phyloP scores from a whole-genome alignment of 2,113 vertebrate genomes.

The Boulengeromyrus knoepffleri region DNA sequence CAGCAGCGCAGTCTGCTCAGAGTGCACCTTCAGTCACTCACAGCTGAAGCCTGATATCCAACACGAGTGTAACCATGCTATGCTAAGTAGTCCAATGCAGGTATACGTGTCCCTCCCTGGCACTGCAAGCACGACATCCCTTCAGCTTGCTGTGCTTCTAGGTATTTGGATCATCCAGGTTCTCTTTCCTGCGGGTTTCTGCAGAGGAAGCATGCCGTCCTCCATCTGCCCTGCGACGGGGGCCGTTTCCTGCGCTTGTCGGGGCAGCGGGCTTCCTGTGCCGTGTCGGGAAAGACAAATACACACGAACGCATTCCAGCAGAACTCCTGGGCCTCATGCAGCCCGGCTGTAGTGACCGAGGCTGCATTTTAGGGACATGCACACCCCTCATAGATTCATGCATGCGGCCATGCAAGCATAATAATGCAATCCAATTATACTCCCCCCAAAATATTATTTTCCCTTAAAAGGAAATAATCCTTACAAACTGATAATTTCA shows the following conservation, averaged over 20 bases:
- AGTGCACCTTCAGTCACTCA: not conserved
- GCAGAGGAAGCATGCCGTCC: conserved; percentile 57
- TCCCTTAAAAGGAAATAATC: not conserved
- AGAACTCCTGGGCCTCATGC: not conserved
- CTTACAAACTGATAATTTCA: not conserved
- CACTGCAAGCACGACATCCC: not conserved
- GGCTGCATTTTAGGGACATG: not conserved
- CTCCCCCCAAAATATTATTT: not conserved
- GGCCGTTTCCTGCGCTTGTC: conserved; percentile 54
- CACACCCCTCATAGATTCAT: not conserved
- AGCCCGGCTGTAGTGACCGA: not conserved
- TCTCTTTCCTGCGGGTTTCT: conserved; percentile 40
- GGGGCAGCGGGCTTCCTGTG: conserved; percentile 50
- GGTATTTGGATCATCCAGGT: conserved; percentile 25
- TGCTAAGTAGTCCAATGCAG: not conserved
- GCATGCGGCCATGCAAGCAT: not conserved
- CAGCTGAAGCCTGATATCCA: not conserved
- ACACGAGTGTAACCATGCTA: not conserved
- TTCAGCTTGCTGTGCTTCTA: conserved; percentile 2
- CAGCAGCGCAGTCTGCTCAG: not conserved
- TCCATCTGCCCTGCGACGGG: conserved; percentile 58
- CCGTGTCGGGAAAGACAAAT: conserved; percentile 25
- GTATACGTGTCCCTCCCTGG: not conserved
- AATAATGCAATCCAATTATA: not conserved
- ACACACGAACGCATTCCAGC: not conserved